These are phyloP conservation scores for Tor tambroides DNA, from an alignment of 2,113 vertebrate species.

Conservation along the genomic window DNA sequence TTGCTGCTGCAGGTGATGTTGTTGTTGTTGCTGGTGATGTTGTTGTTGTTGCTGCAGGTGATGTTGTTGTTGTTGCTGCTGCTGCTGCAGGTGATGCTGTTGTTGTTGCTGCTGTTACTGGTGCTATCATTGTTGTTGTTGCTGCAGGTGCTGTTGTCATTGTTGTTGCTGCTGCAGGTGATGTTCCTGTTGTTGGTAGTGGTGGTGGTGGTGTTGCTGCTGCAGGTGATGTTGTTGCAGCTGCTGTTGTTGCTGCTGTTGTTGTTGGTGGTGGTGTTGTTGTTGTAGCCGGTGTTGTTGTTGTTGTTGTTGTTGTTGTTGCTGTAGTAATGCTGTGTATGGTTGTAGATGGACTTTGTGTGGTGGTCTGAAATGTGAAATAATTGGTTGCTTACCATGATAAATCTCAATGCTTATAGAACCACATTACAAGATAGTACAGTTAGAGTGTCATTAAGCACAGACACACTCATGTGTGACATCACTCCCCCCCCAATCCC, in stretches of 20 bases:
- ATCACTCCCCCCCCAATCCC: too few species aligned
- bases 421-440: neutral
- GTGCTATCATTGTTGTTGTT: neutral
- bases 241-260: fast-evolving
- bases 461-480: too few species aligned
- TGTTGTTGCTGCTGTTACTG: too few species aligned
- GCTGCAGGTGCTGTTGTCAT: fast-evolving
- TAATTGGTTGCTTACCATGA: neutral
- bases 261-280: too few species aligned
- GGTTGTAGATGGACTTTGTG: neutral
- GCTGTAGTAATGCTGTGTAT: too few species aligned
- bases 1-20: fast-evolving
- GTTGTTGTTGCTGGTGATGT: too few species aligned
- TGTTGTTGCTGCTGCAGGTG: neutral
- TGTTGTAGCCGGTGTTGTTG: too few species aligned
- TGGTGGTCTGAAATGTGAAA: neutral
- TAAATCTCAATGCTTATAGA: neutral
- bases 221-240: neutral
- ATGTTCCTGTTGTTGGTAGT: too few species aligned
- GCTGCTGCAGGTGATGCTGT: too few species aligned
- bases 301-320: too few species aligned
- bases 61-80: neutral
- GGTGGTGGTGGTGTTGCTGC: neutral
- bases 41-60: too few species aligned
- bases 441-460: too few species aligned